phyloP scores from a whole-genome alignment of 2,797 vertebrate species.

The Sciaenops ocellatus region DNA sequence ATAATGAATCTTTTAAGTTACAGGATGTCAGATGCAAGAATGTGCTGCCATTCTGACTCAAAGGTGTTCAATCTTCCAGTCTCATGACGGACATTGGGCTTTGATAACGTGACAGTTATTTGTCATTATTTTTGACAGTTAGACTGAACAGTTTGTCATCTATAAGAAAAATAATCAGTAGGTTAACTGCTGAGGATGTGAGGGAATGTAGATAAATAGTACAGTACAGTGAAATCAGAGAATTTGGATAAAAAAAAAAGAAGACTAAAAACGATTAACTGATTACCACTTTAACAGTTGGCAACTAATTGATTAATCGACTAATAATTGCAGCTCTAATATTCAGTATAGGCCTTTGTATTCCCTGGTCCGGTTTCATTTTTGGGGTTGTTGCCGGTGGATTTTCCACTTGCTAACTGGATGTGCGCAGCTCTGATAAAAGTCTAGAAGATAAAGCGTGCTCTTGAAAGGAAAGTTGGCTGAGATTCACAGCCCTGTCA shows the following conservation, averaged over 20 bases:
- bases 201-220: not conserved
- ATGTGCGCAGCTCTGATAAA: constrained; percentile 47
- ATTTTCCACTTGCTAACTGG: constrained; percentile 17
- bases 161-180: not conserved
- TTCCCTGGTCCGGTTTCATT: constrained; percentile 1
- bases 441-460: constrained; percentile 52
- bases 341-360: not conserved
- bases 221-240: no score
- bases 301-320: no score
- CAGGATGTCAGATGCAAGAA: not conserved
- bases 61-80: not conserved
- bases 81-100: not conserved
- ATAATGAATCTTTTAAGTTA: not conserved
- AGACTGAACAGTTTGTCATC: not conserved
- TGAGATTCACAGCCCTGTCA: constrained; percentile 48
- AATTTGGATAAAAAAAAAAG: no score
- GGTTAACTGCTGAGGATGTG: not conserved
- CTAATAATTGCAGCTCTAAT: no score
- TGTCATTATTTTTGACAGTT: not conserved
- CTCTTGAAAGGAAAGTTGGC: constrained; percentile 64
- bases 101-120: not conserved
- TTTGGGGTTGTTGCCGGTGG: not conserved
- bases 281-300: no score
- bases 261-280: no score
- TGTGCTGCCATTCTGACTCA: not conserved